Base-by-base conservation (phyloP, 1,140 invertebrate genomes). In the Caenorhabditis briggsae region DNA sequence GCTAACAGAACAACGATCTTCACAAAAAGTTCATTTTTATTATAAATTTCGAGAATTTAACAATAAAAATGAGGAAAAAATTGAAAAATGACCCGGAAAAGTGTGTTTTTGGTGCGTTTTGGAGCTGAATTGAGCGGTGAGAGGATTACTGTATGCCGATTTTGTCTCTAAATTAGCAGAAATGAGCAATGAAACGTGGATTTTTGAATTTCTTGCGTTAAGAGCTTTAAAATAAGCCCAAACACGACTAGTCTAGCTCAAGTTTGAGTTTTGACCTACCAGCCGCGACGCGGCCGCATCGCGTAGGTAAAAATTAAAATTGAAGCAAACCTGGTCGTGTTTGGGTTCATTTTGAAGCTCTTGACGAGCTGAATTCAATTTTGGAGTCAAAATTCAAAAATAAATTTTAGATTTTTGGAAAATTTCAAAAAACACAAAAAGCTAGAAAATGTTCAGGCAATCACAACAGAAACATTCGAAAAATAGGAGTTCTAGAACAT, bases 61-160 rank as follows among this genome's bases (percentile, higher is more conserved):
- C 43, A 50, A 5, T 6, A 25, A 23, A 25, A 23, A 33, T 33
- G 33, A 82, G 16, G 33, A 11, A 70, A 41, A 48, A 70, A 70
- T 14, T 53, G 50, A 16, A 14, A 14, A 9, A 9, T 14, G 58
- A 59, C 18, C 18, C 65, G 46, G 33, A 74, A 74, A 33, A 48
- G 46, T 74, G 65, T 25, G 65, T 74, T 9, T 50, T 16, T n/a
- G 33, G 33, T 16, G 20, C 14, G 7, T 16, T 16, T 20, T 58
- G 48, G 3, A 3, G 7, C 53, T 58, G 23, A 14, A 58, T 9
- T 20, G 9, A 11, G 5, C 3, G 23, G 41, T 58, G 25, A 25
- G n/a, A 2, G 78, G 48, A 6, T 46, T 58, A 59, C 6, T 83
- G 55, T 11, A 59, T 83, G 58, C 82, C 56, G 53, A 83, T 83